Conservation (phyloP, 2,113 vertebrate species). For the Zosterops hypoxanthus region DNA sequence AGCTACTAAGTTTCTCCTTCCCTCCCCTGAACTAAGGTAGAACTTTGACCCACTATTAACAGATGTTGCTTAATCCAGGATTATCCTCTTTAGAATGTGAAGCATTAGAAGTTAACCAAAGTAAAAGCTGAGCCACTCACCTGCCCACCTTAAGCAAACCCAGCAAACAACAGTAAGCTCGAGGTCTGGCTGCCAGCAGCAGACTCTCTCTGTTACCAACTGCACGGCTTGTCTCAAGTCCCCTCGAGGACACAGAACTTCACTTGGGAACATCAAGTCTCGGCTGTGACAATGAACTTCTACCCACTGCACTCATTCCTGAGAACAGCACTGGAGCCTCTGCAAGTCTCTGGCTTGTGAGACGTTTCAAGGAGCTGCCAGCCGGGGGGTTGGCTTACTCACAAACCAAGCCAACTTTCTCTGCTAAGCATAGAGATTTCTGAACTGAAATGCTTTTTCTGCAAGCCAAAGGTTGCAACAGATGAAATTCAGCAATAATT, state of each 20-base stretch:
- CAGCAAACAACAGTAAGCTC: background rate
- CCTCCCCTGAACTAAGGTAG: fast-evolving
- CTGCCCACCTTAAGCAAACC: background rate
- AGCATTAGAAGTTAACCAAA: background rate
- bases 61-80: background rate
- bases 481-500: background rate
- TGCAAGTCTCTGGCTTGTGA: background rate
- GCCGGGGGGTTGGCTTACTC: fast-evolving
- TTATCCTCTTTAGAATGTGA: background rate
- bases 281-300: background rate
- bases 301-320: background rate
- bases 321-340: background rate
- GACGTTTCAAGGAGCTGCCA: background rate
- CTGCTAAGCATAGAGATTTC: background rate
- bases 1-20: background rate
- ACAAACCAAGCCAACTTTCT: background rate
- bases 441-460: background rate
- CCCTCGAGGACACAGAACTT: background rate
- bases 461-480: background rate
- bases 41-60: background rate
- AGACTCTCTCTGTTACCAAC: background rate
- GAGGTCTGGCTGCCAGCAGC: background rate
- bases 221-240: fast-evolving
- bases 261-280: background rate
- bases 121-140: background rate